Conservation (phyloP, 2,888 invertebrate genomes). For the Philonicus albiceps region DNA sequence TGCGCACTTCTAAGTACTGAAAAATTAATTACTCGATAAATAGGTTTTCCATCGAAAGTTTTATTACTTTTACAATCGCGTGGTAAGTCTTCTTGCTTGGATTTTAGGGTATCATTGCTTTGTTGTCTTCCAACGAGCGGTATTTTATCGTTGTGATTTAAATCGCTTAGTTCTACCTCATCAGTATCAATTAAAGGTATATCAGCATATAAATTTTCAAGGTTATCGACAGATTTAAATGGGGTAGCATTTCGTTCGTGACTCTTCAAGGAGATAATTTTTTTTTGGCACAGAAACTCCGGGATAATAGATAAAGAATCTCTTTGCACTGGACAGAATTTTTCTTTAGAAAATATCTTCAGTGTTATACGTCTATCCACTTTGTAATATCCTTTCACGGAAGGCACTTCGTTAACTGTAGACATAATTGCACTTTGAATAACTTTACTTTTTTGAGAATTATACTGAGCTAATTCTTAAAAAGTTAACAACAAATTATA, state of each 20-base stretch:
- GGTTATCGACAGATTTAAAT: not conserved
- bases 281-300: constrained; percentile 10
- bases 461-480: constrained; percentile 3
- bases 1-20: not conserved
- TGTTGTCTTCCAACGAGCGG: not conserved
- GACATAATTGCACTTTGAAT: constrained; percentile 44
- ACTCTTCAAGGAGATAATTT: not conserved
- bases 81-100: not conserved
- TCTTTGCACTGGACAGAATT: constrained; percentile 42
- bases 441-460: not conserved
- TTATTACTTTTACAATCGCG: constrained; percentile 43
- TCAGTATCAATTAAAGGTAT: constrained; percentile 50
- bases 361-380: constrained; percentile 45
- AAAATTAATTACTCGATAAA: constrained; percentile 51
- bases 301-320: not conserved
- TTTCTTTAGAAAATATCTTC: constrained; percentile 48
- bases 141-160: not conserved
- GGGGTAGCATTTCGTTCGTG: not conserved
- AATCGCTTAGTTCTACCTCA: constrained; percentile 15
- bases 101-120: not conserved
- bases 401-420: constrained; percentile 48
- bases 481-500: not conserved
- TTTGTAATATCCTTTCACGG: constrained; percentile 48
- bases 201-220: constrained; percentile 8
- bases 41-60: constrained; percentile 53